A percentile compares a stretch with the other conserved stretches of the same genome.
Evolutionary conservation across 1,140 invertebrate species (phyloP).

Genomic region (Drosophila simulans): DNA sequence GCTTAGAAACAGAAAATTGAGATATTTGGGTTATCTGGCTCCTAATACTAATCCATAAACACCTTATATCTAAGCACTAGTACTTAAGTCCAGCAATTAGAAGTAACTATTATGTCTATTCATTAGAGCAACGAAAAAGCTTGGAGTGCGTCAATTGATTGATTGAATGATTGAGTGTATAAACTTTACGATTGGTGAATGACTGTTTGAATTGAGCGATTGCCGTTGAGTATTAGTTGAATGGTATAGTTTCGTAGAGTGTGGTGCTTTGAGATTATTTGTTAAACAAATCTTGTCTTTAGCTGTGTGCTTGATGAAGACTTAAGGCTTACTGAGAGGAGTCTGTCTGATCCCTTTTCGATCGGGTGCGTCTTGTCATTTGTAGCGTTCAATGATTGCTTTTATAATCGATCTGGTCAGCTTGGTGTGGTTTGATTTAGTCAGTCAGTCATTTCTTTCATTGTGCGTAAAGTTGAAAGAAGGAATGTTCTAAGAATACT

Average conservation of each 20-base stretch:
- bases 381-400: neutral
- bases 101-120: conserved; percentile 11
- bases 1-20: conserved; percentile 7
- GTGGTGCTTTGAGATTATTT: neutral
- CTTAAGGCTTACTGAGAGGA: neutral
- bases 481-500: neutral
- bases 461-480: conserved; percentile 3
- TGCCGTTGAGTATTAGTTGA: neutral
- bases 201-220: neutral
- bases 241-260: conserved; percentile 1
- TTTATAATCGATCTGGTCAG: conserved; percentile 12
- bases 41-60: conserved; percentile 31
- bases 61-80: conserved; percentile 13
- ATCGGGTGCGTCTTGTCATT: neutral
- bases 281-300: neutral
- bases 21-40: conserved; percentile 10
- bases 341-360: conserved; percentile 10
- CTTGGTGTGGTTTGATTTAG: conserved; percentile 40
- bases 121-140: conserved; percentile 11
- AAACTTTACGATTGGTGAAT: neutral
- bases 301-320: neutral
- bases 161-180: conserved; percentile 1
- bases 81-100: conserved; percentile 20
- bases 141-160: conserved; percentile 16
- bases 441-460: neutral